A percentile compares a stretch with the other conserved stretches of the same genome.
Conservation (phyloP, 2,888 invertebrate species). For the Acleris sparsana region DNA sequence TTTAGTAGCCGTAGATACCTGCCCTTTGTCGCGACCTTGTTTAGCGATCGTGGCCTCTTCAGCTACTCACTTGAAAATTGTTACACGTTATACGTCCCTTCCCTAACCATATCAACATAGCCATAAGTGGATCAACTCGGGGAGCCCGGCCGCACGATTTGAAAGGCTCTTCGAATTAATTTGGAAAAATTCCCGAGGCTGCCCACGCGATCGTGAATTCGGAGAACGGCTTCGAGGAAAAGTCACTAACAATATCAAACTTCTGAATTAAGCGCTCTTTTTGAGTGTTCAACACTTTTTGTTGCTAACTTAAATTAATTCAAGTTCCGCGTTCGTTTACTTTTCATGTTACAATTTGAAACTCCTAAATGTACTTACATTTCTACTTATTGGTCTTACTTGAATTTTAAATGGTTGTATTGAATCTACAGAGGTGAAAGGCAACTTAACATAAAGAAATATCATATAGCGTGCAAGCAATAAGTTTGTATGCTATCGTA, state of each 20-base stretch:
- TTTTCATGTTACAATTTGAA: too few species aligned
- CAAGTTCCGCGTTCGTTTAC: too few species aligned
- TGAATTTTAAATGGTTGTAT: too few species aligned
- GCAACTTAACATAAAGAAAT: too few species aligned
- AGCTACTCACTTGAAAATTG: slow-evolving; percentile 12
- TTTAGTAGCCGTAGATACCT: slow-evolving; percentile 44
- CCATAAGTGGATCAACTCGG: not conserved
- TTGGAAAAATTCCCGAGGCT: slow-evolving; percentile 11
- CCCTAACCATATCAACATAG: not conserved
- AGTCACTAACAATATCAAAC: slow-evolving; percentile 15
- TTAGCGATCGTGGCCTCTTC: slow-evolving; percentile 12
- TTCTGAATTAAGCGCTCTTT: slow-evolving; percentile 12
- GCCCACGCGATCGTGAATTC: slow-evolving; percentile 20
- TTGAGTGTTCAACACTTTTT: not conserved
- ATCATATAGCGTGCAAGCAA: not conserved
- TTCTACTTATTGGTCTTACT: too few species aligned
- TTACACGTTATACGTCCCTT: slow-evolving; percentile 3
- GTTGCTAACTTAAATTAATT: too few species aligned
- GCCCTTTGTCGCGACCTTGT: slow-evolving; percentile 55
- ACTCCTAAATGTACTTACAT: too few species aligned
- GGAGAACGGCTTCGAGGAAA: slow-evolving; percentile 22
- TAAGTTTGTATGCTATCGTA: not conserved
- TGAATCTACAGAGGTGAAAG: too few species aligned
- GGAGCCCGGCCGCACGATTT: not conserved
- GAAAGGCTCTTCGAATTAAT: not conserved